Evolutionary conservation across 2,113 vertebrate species (phyloP).

Genomic region (Rhabdomys dilectus): DNA sequence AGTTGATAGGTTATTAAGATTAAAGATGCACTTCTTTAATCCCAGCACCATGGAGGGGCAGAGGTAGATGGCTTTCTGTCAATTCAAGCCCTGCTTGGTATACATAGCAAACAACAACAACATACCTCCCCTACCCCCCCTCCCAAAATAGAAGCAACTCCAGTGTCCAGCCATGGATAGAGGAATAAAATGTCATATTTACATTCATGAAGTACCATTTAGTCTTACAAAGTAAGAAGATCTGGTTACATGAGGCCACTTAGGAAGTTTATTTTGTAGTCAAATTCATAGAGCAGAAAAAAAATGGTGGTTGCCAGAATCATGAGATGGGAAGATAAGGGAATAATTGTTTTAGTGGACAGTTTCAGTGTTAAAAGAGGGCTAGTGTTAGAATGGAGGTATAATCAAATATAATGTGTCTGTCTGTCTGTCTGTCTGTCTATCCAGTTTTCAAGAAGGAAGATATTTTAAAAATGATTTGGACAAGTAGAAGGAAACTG

Average conservation of each 20-base stretch:
- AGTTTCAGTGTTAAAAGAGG: background rate
- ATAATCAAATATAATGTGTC: no score
- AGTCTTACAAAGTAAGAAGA: constrained; percentile 30
- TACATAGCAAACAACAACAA: background rate
- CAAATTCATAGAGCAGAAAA: background rate
- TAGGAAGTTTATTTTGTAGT: background rate
- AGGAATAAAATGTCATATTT: background rate
- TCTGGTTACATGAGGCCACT: background rate
- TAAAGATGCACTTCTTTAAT: background rate
- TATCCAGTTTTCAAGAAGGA: background rate
- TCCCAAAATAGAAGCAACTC: background rate
- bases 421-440: no score
- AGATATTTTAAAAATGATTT: constrained; percentile 39
- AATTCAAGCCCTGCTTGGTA: background rate
- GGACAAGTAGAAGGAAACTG: constrained; percentile 13
- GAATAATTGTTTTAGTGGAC: background rate
- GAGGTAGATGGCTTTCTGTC: background rate
- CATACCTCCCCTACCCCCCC: background rate
- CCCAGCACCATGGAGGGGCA: background rate
- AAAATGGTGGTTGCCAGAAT: background rate
- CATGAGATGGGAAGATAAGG: background rate
- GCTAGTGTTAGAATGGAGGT: background rate
- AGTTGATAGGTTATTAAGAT: background rate
- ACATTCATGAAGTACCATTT: background rate
- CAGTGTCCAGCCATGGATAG: background rate